phyloP scores from a whole-genome alignment of 2,113 vertebrate species.

The Eonycteris spelaea region DNA sequence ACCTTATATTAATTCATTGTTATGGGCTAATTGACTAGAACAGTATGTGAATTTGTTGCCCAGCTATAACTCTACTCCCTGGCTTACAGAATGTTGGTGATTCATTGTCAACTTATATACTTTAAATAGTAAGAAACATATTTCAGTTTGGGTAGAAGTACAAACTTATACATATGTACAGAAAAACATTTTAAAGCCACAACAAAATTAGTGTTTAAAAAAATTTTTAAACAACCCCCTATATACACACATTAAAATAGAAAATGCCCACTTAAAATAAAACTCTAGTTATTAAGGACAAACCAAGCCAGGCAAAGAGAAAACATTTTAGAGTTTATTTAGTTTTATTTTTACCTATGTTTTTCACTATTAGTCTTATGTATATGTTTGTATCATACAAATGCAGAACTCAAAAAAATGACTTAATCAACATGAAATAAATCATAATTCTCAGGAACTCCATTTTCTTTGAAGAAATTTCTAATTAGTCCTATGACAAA shows the following conservation, averaged over 20 bases:
- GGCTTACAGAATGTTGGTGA: conserved; percentile 48
- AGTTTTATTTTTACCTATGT: background rate
- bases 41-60: conserved; percentile 45
- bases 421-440: background rate
- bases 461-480: background rate
- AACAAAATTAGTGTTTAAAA: background rate
- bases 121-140: conserved; percentile 65
- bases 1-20: conserved; percentile 60
- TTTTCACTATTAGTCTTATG: background rate
- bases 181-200: conserved; percentile 3
- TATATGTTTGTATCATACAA: background rate
- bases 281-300: background rate
- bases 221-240: conserved; percentile 11
- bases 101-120: conserved; percentile 57
- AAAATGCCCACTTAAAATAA: background rate
- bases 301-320: background rate
- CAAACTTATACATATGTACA: background rate
- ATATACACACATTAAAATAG: background rate
- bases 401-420: background rate
- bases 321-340: background rate
- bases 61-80: conserved; percentile 59
- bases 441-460: background rate
- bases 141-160: conserved; percentile 37
- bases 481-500: background rate
- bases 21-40: conserved; percentile 58